Evolutionary conservation across 2,797 vertebrate genomes (phyloP), one percentile per base, ranked within the genome.

Genomic region (Pristis pectinata): DNA sequence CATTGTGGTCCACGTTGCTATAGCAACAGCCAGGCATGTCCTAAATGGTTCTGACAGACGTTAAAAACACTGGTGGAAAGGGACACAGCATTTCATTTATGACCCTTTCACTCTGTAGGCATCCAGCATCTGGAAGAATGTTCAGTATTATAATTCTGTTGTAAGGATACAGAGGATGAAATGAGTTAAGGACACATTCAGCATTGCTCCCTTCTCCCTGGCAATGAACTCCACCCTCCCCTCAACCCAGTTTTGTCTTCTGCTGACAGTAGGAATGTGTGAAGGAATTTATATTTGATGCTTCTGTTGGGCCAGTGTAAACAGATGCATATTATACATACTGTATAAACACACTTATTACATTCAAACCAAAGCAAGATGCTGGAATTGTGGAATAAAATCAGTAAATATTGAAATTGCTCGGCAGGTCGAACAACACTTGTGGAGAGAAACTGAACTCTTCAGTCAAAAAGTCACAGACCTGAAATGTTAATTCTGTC

Each of bases 21-120:
- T 67, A n/a, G 61, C 19, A 91, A 91, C 87, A 41, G 19, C 87
- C 8, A 91, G 87, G n/a, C 59, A 67, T 67, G n/a, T 41, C 59
- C 59, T 91, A 91, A 91, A 41, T 91, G 64, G n/a, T 91, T 91
- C 44, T 64, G 59, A n/a, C 15, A 89, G 59, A 89, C 1, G 61
- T 89, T n/a, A 67, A 91, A 64, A 37, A 91, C 87, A 91, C 22
- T 41, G 87, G 61, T 41, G n/a, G 87, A 61, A 91, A 41, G 87
- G 64, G 87, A 91, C 19, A 59, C 13, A 91, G n/a, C 37, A 37
- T 89, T 89, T 89, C 59, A 89, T 89, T 64, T 89, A 37, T 91
- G 87, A 91, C n/a, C 59, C 61, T 91, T 37, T 91, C 87, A 91
- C 87, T 89, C 56, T 64, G 85, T 89, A 64, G 85, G 56, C 59